phyloP scores from a whole-genome alignment of 1,140 invertebrate species.

The Helicoverpa armigera region DNA sequence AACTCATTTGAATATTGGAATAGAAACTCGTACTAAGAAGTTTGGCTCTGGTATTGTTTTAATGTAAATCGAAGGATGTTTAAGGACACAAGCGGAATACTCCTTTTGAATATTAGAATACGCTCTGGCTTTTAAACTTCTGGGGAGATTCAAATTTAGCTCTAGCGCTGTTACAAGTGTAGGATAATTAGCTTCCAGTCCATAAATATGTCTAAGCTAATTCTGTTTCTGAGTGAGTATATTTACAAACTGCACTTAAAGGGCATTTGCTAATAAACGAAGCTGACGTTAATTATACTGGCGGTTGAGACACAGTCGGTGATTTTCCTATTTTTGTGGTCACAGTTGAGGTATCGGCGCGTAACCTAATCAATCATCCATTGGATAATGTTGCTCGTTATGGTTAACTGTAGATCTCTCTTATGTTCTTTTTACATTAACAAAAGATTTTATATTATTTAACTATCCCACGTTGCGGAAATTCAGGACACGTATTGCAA shows the following conservation, averaged over 20 bases:
- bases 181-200: slow-evolving; percentile 74
- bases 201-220: slow-evolving; percentile 67
- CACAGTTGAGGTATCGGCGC: not conserved
- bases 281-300: slow-evolving; percentile 16
- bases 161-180: slow-evolving; percentile 52
- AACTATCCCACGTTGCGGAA: not conserved
- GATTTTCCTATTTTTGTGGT: slow-evolving; percentile 4
- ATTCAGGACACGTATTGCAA: not conserved
- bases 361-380: not conserved
- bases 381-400: not conserved
- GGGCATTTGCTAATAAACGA: slow-evolving; percentile 22
- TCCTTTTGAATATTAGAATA: slow-evolving; percentile 54
- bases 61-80: slow-evolving; percentile 76
- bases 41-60: slow-evolving; percentile 74
- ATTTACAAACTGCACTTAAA: slow-evolving; percentile 34
- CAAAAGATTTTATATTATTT: not conserved
- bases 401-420: not conserved
- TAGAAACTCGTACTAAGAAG: slow-evolving; percentile 67
- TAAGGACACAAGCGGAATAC: slow-evolving; percentile 67
- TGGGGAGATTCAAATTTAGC: slow-evolving; percentile 71
- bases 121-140: slow-evolving; percentile 69
- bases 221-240: slow-evolving; percentile 39
- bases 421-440: not conserved
- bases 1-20: slow-evolving; percentile 80
- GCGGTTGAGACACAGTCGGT: not conserved